Base-by-base conservation (phyloP, 2,888 invertebrate genomes). In the Brachycybe producta region DNA sequence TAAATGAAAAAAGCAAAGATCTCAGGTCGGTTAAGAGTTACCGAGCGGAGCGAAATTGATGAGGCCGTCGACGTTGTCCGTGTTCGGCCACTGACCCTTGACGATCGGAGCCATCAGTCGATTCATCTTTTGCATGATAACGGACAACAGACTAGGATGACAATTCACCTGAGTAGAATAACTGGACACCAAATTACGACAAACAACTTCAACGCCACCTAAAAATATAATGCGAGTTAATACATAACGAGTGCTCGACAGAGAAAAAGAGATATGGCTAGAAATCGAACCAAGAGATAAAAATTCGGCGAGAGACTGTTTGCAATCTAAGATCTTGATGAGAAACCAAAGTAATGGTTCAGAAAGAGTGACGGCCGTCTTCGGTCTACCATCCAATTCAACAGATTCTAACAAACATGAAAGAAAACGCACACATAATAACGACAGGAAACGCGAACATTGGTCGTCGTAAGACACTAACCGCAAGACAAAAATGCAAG, bases 41-140 rank as follows among this genome's bases (percentile, higher is more conserved):
- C 85, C 88, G 30, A 87, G 75, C 0, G 91, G 91, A 2, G 91
- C 91, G 64, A 91, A 90, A 67, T 92, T 92, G 43, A 86, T 75
- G 17, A 90, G 70, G 2, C 84, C 84, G 59, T 84, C 82, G n/a
- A 61, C 57, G 34, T 60, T 73, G 60, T 86, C 85, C 24, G 76
- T 49, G 40, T 64, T 62, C 5, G 54, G 45, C 19, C 54, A 34
- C 72, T 69, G 5, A 75, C 62, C 63, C 35, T 60, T 68, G 49
- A 63, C 61, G 13, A 52, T 54, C 13, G 55, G 55, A 38, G 58
- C 54, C 30, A 56, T 58, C 28, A 61, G 71, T 72, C 61, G 60
- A 65, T 74, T 75, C 60, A 79, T 63, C 64, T 76, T 73, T 68
- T 78, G 73, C 76, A 78, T 76, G 54, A 78, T 70, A 0, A 75